Base-by-base conservation (phyloP, 2,888 invertebrate species). In the Dryobota labecula region DNA sequence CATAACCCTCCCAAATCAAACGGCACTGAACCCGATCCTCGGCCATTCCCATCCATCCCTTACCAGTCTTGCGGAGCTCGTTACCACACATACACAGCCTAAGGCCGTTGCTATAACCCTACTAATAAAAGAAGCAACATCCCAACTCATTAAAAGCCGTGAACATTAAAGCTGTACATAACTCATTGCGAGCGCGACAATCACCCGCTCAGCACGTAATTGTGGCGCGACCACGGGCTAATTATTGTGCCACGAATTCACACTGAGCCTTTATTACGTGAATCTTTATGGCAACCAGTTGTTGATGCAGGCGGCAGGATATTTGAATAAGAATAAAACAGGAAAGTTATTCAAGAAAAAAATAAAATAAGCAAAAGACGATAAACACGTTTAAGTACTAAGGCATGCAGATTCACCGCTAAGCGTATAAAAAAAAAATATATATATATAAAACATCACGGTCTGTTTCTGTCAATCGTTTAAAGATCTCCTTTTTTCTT, bases 171-270 rank as follows among this genome's bases (percentile, higher is more conserved):
- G 61, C 66, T 41, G 61, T 58, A 56, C 56, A 73, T 73, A 69
- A 70, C 54, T 70, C 72, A 65, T 63, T n/a, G 62, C 68, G 54
- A 30, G 54, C 65, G 68, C 71, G 60, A 80, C 73, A 71, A 71
- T 58, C 66, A 76, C 13, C 71, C 65, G 80, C 73, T 82, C 85
- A 66, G 71, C 86, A 79, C 84, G 81, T 86, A 81, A 83, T 86
- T 82, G 83, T 73, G 78, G 79, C 63, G 56, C 65, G 69, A 58
- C 61, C 75, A 69, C 73, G 62, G 74, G 60, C 78, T 82, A 84
- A 86, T 86, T 86, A 84, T 82, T 80, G 82, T 64, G 36, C 61
- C 49, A 58, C 73, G 61, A 63, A 67, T 73, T 80, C 75, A 65
- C 58, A 70, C 67, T 33, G 41, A 6, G 47, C 8, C n/a, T 20